Evolutionary conservation across 2,113 vertebrate genomes (phyloP).

Genomic region (Acanthochromis polyacanthus): DNA sequence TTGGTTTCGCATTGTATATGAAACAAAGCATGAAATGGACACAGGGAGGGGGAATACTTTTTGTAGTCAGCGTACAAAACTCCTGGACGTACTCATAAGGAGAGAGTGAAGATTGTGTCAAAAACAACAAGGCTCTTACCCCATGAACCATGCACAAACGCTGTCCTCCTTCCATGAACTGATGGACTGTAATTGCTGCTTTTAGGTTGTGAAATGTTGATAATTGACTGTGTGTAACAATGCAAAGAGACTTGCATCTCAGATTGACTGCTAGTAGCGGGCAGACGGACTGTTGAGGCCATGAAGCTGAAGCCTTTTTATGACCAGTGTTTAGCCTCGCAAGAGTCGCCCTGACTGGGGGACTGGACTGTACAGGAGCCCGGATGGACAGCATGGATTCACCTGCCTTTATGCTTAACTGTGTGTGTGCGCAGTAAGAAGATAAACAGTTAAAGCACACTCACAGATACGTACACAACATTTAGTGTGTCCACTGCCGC

Average conservation of each 20-base stretch:
- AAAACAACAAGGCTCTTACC: not conserved
- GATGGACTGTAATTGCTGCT: conserved; percentile 83
- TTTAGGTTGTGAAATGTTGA: conserved; percentile 71
- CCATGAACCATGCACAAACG: conserved; percentile 65
- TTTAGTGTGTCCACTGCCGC: conserved; percentile 48
- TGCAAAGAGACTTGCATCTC: conserved; percentile 81
- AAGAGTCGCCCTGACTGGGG: conserved; percentile 17
- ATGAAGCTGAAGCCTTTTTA: conserved; percentile 79
- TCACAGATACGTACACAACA: conserved; percentile 48
- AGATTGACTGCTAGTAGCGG: conserved; percentile 33
- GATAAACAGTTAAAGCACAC: conserved; percentile 15
- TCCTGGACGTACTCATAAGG: conserved; percentile 2
- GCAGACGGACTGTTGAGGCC: conserved; percentile 14
- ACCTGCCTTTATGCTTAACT: conserved; percentile 26
- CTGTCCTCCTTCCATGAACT: conserved; percentile 71
- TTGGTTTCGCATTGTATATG: conserved; percentile 1
- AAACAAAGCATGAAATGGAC: conserved; percentile 26
- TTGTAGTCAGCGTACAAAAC: conserved; percentile 23
- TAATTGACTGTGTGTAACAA: conserved; percentile 80
- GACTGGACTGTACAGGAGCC: conserved; percentile 17
- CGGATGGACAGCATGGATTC: conserved; percentile 43
- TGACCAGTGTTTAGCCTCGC: conserved; percentile 51
- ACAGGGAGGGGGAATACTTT: conserved; percentile 31
- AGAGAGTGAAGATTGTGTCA: not conserved
- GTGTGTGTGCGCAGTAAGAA: conserved; percentile 21